Conservation (phyloP, 2,113 vertebrate species). For the Clupea harengus region DNA sequence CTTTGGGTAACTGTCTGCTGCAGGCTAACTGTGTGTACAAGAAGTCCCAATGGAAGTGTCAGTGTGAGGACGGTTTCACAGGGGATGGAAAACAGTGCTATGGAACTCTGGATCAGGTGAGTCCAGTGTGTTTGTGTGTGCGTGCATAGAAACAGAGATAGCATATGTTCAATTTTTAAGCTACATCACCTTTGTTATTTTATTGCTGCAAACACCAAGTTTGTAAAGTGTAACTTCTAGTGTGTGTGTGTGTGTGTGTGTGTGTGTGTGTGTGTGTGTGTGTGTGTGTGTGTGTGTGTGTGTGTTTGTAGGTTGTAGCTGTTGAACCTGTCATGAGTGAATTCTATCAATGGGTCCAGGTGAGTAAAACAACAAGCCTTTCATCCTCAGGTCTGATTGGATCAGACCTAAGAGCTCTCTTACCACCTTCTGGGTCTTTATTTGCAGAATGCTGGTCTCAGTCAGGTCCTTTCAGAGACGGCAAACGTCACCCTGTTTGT, state of each 20-base stretch:
- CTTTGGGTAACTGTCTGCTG: neutral
- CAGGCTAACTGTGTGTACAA: conserved; percentile 58
- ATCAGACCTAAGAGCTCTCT: no score
- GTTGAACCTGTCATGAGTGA: conserved; percentile 70
- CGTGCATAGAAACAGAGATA: no score
- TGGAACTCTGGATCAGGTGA: conserved; percentile 77
- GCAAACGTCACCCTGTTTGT: conserved; percentile 83
- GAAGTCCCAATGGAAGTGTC: conserved; percentile 73
- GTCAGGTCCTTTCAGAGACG: conserved; percentile 57
- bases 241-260: neutral
- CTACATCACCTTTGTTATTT: no score
- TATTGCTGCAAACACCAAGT: no score
- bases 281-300: neutral
- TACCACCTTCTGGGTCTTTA: neutral
- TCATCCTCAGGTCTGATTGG: no score
- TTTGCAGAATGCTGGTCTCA: conserved; percentile 74
- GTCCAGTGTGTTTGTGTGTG: neutral
- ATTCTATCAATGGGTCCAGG: conserved; percentile 81
- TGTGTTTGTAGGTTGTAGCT: conserved; percentile 73
- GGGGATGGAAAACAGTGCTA: conserved; percentile 84
- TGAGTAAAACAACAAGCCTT: conserved; percentile 67
- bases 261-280: neutral
- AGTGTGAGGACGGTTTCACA: conserved; percentile 76
- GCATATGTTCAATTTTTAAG: no score
- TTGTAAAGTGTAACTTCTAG: neutral